Evolutionary conservation across 2,113 vertebrate species (phyloP).

Genomic region (Nanorana parkeri): DNA sequence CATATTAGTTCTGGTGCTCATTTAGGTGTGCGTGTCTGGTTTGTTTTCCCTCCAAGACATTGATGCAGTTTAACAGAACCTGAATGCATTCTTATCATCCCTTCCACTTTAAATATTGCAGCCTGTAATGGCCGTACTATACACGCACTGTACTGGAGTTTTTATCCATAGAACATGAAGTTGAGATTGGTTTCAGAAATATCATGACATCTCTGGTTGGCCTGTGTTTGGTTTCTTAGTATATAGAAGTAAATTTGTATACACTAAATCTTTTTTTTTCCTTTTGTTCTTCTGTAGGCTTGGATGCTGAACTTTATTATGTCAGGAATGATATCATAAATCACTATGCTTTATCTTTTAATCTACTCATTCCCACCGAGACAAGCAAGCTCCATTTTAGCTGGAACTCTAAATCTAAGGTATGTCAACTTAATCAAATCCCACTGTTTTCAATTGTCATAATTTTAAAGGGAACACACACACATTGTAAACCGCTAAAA

Average conservation of each 20-base stretch:
- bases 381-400: slow-evolving; percentile 95
- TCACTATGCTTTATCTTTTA: slow-evolving; percentile 92
- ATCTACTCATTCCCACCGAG: slow-evolving; percentile 89
- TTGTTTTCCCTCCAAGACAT: no score
- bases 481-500: no score
- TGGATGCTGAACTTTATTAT: slow-evolving; percentile 95
- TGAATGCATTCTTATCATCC: no score
- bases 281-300: slow-evolving; percentile 72
- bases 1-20: no score
- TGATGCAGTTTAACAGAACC: no score
- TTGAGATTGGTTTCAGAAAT: background rate
- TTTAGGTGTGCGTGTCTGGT: no score
- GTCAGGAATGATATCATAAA: slow-evolving; percentile 93
- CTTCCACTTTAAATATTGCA: no score
- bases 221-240: background rate
- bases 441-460: no score
- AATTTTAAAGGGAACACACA: no score
- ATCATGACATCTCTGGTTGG: background rate
- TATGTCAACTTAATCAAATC: slow-evolving; percentile 58
- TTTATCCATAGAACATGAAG: background rate
- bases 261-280: background rate
- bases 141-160: no score
- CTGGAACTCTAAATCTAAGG: slow-evolving; percentile 92
- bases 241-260: background rate
- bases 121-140: no score